phyloP scores from a whole-genome alignment of 2,888 invertebrate genomes.

The Phania funesta region DNA sequence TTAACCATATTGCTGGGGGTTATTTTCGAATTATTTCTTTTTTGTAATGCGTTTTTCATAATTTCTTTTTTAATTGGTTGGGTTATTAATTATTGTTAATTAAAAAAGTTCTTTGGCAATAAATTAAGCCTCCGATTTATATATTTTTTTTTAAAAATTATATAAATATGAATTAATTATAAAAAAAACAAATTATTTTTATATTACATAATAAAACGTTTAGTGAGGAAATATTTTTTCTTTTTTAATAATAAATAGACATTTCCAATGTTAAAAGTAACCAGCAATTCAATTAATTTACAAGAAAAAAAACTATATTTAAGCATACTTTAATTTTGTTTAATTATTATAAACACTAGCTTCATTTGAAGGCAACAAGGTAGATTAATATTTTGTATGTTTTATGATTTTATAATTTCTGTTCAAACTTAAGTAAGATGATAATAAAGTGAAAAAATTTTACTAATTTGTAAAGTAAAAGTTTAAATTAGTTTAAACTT shows the following conservation, averaged over 20 bases:
- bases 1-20: slow-evolving; percentile 67
- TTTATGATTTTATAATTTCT: slow-evolving; percentile 63
- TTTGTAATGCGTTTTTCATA: slow-evolving; percentile 52
- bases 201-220: slow-evolving; percentile 43
- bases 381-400: slow-evolving; percentile 69
- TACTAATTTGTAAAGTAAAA: slow-evolving; percentile 59
- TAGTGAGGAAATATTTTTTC: slow-evolving; percentile 38
- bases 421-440: slow-evolving; percentile 59
- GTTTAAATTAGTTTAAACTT: slow-evolving; percentile 46
- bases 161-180: slow-evolving; percentile 67
- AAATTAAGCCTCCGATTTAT: slow-evolving; percentile 79
- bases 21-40: slow-evolving; percentile 43
- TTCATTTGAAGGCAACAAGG: slow-evolving; percentile 80
- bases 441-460: slow-evolving; percentile 66
- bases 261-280: slow-evolving; percentile 58
- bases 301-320: slow-evolving; percentile 44
- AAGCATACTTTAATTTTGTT: slow-evolving; percentile 41
- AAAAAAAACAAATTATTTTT: slow-evolving; percentile 63
- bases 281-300: slow-evolving; percentile 67
- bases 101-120: slow-evolving; percentile 78
- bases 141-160: slow-evolving; percentile 71
- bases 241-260: slow-evolving; percentile 54
- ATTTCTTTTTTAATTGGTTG: slow-evolving; percentile 43
- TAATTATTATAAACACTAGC: slow-evolving; percentile 73
- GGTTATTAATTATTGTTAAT: slow-evolving; percentile 68